Evolutionary conservation across 2,888 invertebrate genomes (phyloP).

Genomic region (Drosophila yooni): DNA sequence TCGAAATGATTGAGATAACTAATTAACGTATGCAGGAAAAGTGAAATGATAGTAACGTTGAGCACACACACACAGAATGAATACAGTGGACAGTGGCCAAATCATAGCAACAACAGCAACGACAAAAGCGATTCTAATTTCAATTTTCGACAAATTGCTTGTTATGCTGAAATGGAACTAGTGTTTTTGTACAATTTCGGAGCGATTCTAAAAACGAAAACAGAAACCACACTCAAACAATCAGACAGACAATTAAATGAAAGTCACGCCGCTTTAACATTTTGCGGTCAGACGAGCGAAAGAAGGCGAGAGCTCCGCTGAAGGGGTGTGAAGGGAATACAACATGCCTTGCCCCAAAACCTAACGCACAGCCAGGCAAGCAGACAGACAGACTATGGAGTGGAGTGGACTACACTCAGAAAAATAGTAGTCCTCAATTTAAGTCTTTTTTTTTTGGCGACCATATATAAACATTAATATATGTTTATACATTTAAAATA

Average conservation of each 20-base stretch:
- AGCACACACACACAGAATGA: not conserved
- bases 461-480: not conserved
- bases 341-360: slow-evolving; percentile 16
- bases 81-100: slow-evolving; percentile 12
- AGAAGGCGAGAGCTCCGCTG: not conserved
- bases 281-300: slow-evolving; percentile 59
- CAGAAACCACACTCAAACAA: slow-evolving; percentile 2
- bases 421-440: not conserved
- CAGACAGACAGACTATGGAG: slow-evolving; percentile 5
- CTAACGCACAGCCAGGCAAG: slow-evolving; percentile 38
- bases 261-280: slow-evolving; percentile 79
- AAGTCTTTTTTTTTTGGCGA: not conserved
- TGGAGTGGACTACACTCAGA: not conserved
- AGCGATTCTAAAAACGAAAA: slow-evolving; percentile 47
- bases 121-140: slow-evolving; percentile 58
- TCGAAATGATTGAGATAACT: not conserved
- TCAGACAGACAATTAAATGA: slow-evolving; percentile 69
- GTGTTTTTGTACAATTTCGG: slow-evolving; percentile 73
- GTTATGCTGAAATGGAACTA: slow-evolving; percentile 67
- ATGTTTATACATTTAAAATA: no score
- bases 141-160: slow-evolving; percentile 63
- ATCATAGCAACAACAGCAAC: slow-evolving; percentile 26
- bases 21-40: not conserved
- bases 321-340: not conserved
- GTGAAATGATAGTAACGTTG: not conserved